phyloP scores from a whole-genome alignment of 2,797 vertebrate genomes.

The Eremophila alpestris region DNA sequence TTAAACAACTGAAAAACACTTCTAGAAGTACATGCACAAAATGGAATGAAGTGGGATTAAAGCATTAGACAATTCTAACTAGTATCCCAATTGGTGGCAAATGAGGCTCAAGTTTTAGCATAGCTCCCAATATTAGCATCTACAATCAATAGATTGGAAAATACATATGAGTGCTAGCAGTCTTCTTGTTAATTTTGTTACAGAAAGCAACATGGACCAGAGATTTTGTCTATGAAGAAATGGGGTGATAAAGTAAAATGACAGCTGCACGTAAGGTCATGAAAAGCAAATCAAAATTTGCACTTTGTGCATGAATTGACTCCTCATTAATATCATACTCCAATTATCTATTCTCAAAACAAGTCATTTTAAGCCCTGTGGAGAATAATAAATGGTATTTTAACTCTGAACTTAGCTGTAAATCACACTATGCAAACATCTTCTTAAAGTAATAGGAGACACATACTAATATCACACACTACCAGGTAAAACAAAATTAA shows the following conservation, averaged over 20 bases:
- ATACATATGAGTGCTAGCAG: background rate
- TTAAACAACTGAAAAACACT: background rate
- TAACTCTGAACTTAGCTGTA: background rate
- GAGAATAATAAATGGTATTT: background rate
- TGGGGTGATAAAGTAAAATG: background rate
- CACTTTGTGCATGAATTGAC: background rate
- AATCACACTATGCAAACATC: background rate
- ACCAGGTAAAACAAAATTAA: background rate
- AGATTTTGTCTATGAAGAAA: background rate
- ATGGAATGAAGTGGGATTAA: background rate
- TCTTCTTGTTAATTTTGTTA: background rate
- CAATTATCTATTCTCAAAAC: background rate
- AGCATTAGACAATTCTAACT: background rate
- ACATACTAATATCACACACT: background rate
- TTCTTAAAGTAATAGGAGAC: background rate
- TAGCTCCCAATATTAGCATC: background rate
- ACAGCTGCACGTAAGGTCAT: background rate
- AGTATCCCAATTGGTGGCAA: background rate
- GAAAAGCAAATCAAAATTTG: slow-evolving; percentile 4
- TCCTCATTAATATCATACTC: background rate
- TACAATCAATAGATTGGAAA: background rate
- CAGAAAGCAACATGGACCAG: background rate
- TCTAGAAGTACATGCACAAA: background rate
- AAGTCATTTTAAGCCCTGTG: background rate
- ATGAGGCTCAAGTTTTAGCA: background rate